A percentile compares a stretch with the other conserved stretches of the same genome.
phyloP scores from a whole-genome alignment of 1,140 invertebrate genomes.

The Tetramorium simillimum region DNA sequence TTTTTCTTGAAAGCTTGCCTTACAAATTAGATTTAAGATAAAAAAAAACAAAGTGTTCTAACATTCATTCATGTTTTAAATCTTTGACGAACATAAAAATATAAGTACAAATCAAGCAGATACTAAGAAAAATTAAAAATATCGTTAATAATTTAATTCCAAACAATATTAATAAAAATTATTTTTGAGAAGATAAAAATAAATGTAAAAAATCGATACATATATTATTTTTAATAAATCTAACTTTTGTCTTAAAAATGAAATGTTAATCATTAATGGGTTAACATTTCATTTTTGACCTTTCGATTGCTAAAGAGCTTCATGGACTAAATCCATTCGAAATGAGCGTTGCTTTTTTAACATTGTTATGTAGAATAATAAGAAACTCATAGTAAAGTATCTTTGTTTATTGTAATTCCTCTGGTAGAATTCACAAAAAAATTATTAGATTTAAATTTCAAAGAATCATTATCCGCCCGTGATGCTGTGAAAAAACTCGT shows the following conservation, averaged over 20 bases:
- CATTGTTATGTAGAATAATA: background rate
- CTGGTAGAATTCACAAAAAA: background rate
- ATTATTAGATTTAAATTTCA: background rate
- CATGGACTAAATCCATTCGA: background rate
- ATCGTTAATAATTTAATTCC: background rate
- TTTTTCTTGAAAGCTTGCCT: background rate
- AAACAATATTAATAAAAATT: slow-evolving; percentile 10
- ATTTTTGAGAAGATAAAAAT: slow-evolving; percentile 2
- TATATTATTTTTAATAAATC: background rate
- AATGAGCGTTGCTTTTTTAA: background rate
- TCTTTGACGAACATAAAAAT: background rate
- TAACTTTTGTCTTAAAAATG: background rate
- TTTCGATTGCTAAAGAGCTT: background rate
- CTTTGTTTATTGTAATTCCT: background rate
- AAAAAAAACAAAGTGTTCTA: background rate
- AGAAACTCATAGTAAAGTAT: background rate
- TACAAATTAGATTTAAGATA: slow-evolving; percentile 20
- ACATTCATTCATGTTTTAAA: background rate
- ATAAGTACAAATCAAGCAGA: background rate
- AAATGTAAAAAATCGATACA: background rate
- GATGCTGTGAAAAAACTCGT: slow-evolving; percentile 7
- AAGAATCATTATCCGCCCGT: slow-evolving; percentile 23
- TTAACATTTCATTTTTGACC: background rate
- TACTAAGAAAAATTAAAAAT: background rate
- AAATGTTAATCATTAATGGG: background rate